Base-by-base conservation (phyloP, 2,113 vertebrate species). In the Pantherophis guttatus region DNA sequence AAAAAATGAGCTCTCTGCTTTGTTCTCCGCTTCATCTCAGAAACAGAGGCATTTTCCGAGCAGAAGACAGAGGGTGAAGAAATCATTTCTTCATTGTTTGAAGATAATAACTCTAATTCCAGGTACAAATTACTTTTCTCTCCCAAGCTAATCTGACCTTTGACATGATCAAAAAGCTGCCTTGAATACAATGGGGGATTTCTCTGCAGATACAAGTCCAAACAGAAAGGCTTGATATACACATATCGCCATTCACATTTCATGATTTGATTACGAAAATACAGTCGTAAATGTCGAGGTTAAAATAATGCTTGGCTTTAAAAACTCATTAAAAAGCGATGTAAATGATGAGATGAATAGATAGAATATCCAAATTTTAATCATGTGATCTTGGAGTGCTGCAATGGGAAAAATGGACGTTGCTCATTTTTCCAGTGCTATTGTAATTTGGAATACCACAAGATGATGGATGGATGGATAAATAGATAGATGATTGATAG, bases 71-170 rank as follows among this genome's bases (percentile, higher is more conserved):
- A 91, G n/a, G 93, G 92, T 86, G 53, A 93, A 88, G 75, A 89
- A 50, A 50, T 87, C 90, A 89, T 95, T 94, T 65, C 90, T 44
- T 44, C 75, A 81, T 21, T 81, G 94, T 96, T 97, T 96, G 96
- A 97, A 98, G 98, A 98, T 97, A 98, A 97, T 97, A 97, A 98
- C 98, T 98, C 98, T 98, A 97, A 98, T 97, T 98, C 97, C 96
- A 95, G 96, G 96, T 97, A 96, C 88, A 95, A 98, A 98, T 98
- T 97, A 97, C 97, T 96, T 97, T 97, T 96, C 97, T 12, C 10
- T 19, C 39, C n/a, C 97, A 97, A 97, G 97, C 94, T 95, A 96
- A 90, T 91, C 92, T 97, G 97, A 98, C 98, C 98, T 98, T 59
- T 94, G 70, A 95, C 96, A 95, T 98, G 97, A 98, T 96, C 98